Conservation (phyloP, 1,140 invertebrate species). For the Tachypleus tridentatus region DNA sequence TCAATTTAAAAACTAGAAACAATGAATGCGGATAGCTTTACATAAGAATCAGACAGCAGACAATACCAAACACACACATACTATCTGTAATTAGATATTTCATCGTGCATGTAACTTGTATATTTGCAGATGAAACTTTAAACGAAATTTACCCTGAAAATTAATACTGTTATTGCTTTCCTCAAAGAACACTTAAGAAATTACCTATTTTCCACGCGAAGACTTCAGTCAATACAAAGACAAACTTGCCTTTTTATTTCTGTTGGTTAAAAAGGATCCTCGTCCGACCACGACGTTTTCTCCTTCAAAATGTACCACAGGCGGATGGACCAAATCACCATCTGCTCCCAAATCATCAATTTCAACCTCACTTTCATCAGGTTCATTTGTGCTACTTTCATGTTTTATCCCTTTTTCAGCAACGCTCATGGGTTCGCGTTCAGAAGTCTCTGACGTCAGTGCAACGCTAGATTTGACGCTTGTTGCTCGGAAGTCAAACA, state of each 20-base stretch:
- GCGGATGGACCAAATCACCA: conserved; percentile 35
- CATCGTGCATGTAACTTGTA: no score
- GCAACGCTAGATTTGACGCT: conserved; percentile 22
- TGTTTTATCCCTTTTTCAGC: conserved; percentile 30
- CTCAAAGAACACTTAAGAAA: no score
- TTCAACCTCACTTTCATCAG: conserved; percentile 27
- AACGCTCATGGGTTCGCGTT: conserved; percentile 12
- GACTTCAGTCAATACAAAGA: no score
- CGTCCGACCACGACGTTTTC: conserved; percentile 81
- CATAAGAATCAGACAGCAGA: no score
- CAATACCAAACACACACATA: no score
- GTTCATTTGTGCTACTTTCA: conserved; percentile 49
- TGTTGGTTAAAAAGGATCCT: conserved; percentile 56
- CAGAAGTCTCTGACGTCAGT: conserved; percentile 19
- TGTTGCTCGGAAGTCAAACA: conserved; percentile 26
- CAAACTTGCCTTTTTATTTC: conserved; percentile 46
- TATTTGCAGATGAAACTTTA: no score
- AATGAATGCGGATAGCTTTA: no score
- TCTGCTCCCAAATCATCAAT: conserved; percentile 40
- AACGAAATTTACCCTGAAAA: no score
- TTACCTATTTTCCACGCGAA: no score
- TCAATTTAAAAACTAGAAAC: no score
- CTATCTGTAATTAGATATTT: no score
- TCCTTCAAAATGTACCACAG: conserved; percentile 68
- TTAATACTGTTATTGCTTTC: no score